These are phyloP conservation scores for Tanypteryx hageni DNA, from an alignment of 2,888 invertebrate genomes.

Conservation along the genomic window DNA sequence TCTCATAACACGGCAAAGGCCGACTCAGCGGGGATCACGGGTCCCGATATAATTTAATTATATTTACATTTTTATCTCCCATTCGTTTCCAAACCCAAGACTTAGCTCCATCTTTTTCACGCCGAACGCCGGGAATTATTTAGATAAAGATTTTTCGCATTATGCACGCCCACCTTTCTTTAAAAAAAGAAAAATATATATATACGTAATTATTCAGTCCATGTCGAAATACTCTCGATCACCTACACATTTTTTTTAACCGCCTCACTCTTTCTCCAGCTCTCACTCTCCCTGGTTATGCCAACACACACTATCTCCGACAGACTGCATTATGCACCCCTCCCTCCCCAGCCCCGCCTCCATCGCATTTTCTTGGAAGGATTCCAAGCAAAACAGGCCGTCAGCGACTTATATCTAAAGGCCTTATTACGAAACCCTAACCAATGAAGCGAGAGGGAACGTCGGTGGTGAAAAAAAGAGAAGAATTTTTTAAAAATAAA, in stretches of 20 bases:
- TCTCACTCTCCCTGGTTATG: background rate
- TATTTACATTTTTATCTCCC: too few relatives aligned
- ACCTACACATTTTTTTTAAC: background rate
- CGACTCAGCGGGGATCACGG: too few relatives aligned
- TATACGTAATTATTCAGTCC: background rate
- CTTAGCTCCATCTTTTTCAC: background rate
- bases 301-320: background rate
- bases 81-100: too few relatives aligned
- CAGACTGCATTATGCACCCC: background rate
- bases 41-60: too few relatives aligned
- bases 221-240: background rate
- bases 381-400: slow-evolving; percentile 24
- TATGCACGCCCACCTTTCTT: background rate
- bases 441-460: slow-evolving; percentile 12
- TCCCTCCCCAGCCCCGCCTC: background rate
- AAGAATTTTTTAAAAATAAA: background rate
- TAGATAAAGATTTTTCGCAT: background rate
- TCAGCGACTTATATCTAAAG: slow-evolving; percentile 35
- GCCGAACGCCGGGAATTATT: background rate
- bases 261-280: background rate
- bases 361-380: slow-evolving; percentile 1
- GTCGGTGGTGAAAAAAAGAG: background rate
- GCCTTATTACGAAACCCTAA: slow-evolving; percentile 32
- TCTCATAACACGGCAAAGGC: too few relatives aligned
- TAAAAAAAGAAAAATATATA: background rate